Evolutionary conservation across 2,797 vertebrate genomes (phyloP), one percentile per base, ranked within the genome.

Genomic region (Muscicapa comitata): DNA sequence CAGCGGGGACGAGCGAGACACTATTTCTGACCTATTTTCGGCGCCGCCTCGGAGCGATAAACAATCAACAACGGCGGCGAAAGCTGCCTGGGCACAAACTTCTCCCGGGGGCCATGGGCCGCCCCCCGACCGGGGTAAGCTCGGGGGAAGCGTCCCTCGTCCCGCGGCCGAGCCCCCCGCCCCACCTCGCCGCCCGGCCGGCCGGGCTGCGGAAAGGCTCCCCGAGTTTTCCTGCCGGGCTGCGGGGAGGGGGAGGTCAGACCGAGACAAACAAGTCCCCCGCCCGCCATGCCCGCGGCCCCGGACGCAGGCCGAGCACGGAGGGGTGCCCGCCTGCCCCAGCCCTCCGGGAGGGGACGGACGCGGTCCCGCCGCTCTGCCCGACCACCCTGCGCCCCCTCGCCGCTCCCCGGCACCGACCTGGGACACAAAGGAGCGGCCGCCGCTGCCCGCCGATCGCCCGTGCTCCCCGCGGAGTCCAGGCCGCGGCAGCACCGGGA

Each of bases 401-500:
- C 43, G 13, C 31, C n/a, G 29, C 37, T 58, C 15, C 33, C 42
- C 51, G 8, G 29, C 75, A 75, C 77, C 50, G 42, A 90, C 96
- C 86, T 83, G 86, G 71, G 72, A 61, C 77, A 89, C 73, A 82
- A 78, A 58, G 50, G 70, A 58, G 79, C 42, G 26, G 67, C 58
- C 20, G 31, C 35, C 31, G 47, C 80, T 61, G 73, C 57, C 42
- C n/a, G 51, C 66, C 31, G 73, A 79, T 62, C 58, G 58, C 54
- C 86, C 53, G 70, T 37, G 43, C 48, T 77, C 71, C 67, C 43
- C 71, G 61, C 71, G 38, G 55, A 82, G 86, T 83, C 93, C 96
- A 97, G 96, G 96, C 96, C 96, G 92, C 94, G 67, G 91, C 86
- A 87, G 88, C 92, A 81, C 74, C 95, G 94, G 86, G 74, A 59